phyloP scores from a whole-genome alignment of 2,113 vertebrate species.

The Pampusana beccarii region DNA sequence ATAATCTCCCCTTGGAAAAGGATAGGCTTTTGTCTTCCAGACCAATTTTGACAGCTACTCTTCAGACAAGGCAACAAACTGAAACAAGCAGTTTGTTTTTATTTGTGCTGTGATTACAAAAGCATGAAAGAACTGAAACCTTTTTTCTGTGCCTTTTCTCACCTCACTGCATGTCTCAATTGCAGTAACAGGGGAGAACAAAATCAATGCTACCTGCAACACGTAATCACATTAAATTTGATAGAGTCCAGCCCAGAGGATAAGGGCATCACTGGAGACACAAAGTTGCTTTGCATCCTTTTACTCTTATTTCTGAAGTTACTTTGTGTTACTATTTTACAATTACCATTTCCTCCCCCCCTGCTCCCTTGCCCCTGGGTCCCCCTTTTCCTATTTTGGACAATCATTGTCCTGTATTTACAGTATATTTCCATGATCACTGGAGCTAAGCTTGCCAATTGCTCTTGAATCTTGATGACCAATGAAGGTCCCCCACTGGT shows the following conservation, averaged over 20 bases:
- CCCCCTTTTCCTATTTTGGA: neutral
- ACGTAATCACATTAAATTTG: neutral
- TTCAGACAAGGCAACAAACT: neutral
- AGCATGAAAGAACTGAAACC: neutral
- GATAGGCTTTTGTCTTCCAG: neutral
- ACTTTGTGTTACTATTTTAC: neutral
- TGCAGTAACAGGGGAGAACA: neutral
- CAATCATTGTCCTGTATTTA: neutral
- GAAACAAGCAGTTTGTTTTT: neutral
- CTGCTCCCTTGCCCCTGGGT: too few relatives aligned
- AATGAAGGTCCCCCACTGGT: neutral
- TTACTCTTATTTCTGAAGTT: neutral
- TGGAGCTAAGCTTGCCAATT: neutral
- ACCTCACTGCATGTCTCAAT: neutral
- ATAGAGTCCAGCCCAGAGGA: neutral
- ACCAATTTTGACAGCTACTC: neutral
- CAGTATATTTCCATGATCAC: neutral
- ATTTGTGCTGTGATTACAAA: neutral
- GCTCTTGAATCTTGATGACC: neutral
- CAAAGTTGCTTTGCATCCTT: neutral
- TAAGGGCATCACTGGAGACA: neutral
- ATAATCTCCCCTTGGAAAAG: neutral
- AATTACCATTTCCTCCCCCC: neutral
- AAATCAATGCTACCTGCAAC: neutral
- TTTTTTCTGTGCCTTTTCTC: neutral